Percentiles rank a stretch among this genome's conserved stretches.
phyloP scores from a whole-genome alignment of 2,888 invertebrate genomes.

The Temnothorax unifasciatus region DNA sequence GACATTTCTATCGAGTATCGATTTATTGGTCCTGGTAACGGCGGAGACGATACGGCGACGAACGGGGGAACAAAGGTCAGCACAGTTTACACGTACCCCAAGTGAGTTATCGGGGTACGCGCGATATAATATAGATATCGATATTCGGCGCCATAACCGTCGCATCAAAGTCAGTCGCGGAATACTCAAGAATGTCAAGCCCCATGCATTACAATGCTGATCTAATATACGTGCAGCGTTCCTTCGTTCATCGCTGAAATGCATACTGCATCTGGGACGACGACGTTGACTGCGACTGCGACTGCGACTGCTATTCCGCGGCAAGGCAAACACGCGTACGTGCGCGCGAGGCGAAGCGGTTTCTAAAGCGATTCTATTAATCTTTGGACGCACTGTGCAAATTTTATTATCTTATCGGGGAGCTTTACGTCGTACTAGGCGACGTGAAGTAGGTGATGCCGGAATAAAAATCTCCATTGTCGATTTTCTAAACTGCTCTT shows the following conservation, averaged over 20 bases:
- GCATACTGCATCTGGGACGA: conserved; percentile 42
- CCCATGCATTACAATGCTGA: conserved; percentile 49
- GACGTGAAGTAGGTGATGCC: neutral
- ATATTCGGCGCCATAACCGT: conserved; percentile 54
- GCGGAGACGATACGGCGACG: conserved; percentile 42
- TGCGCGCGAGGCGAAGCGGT: conserved; percentile 17
- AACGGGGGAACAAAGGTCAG: conserved; percentile 50
- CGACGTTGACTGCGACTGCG: neutral
- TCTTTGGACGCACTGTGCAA: conserved; percentile 4
- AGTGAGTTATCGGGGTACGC: conserved; percentile 43
- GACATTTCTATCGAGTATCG: conserved; percentile 58
- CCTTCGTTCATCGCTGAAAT: conserved; percentile 52
- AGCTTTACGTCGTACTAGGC: neutral
- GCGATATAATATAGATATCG: conserved; percentile 34
- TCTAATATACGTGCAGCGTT: conserved; percentile 49
- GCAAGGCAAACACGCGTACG: conserved; percentile 31
- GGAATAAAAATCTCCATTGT: neutral
- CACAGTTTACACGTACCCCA: conserved; percentile 45
- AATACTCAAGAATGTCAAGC: conserved; percentile 50
- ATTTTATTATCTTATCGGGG: neutral
- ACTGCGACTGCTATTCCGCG: neutral
- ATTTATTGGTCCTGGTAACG: conserved; percentile 44
- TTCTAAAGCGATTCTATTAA: conserved; percentile 43
- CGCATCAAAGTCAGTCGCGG: conserved; percentile 53
- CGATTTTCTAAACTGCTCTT: neutral